Conservation (phyloP, 2,797 vertebrate species). For the Sternotherus odoratus region DNA sequence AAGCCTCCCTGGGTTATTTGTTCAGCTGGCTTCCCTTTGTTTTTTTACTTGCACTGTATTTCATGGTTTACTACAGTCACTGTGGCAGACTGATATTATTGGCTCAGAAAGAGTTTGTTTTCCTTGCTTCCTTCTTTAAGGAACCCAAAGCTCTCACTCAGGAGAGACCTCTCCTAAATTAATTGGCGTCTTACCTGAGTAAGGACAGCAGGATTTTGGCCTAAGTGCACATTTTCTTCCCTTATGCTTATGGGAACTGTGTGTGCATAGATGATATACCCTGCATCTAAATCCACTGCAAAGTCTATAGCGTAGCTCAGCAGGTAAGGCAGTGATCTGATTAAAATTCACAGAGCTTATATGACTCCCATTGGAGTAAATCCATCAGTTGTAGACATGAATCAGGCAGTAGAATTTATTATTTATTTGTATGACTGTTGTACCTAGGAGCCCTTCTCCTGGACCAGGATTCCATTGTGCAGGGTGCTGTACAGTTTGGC, state of each 20-base stretch:
- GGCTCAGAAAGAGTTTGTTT: constrained; percentile 49
- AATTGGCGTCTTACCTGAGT: constrained; percentile 41
- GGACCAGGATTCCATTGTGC: background rate
- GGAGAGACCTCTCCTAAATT: constrained; percentile 13
- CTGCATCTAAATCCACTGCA: constrained; percentile 49
- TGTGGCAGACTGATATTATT: constrained; percentile 62
- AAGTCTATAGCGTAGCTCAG: constrained; percentile 52
- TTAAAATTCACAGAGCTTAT: constrained; percentile 47
- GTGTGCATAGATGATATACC: constrained; percentile 45
- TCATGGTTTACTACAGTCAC: constrained; percentile 53
- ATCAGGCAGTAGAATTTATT: background rate
- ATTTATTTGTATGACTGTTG: constrained; percentile 1
- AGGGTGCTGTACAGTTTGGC: constrained; percentile 51
- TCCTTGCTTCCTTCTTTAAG: constrained; percentile 1
- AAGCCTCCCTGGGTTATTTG: constrained; percentile 73
- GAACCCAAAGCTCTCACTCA: background rate
- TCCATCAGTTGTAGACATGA: constrained; percentile 40
- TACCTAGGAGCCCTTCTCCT: constrained; percentile 23
- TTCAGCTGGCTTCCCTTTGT: constrained; percentile 60
- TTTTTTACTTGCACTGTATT: constrained; percentile 69
- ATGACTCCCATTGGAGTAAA: constrained; percentile 58
- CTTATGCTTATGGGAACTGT: constrained; percentile 59
- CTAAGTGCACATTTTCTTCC: constrained; percentile 47
- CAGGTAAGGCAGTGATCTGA: constrained; percentile 46
- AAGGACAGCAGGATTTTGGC: constrained; percentile 46